phyloP scores from a whole-genome alignment of 2,888 invertebrate genomes.

The Bedellia somnulentella region DNA sequence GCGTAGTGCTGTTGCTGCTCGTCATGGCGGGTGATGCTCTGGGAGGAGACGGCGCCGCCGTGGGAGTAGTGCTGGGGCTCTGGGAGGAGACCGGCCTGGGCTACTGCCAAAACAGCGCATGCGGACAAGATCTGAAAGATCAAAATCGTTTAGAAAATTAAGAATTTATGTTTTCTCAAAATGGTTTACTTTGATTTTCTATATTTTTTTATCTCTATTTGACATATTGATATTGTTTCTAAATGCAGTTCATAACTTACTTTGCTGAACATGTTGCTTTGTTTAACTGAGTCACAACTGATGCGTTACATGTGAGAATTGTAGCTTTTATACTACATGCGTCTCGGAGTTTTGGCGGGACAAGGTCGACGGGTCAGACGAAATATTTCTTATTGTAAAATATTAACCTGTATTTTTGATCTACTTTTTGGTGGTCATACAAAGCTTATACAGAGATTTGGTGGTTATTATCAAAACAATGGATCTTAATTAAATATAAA shows the following conservation, averaged over 20 bases:
- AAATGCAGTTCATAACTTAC: constrained; percentile 9
- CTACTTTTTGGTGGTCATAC: too few relatives aligned
- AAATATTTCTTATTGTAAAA: too few relatives aligned
- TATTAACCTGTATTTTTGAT: too few relatives aligned
- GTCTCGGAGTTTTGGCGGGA: constrained; percentile 10
- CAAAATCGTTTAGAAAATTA: not conserved
- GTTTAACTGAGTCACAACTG: constrained; percentile 9
- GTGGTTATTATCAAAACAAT: too few relatives aligned
- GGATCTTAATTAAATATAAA: too few relatives aligned
- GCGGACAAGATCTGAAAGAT: constrained; percentile 12
- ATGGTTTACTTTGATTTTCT: not conserved
- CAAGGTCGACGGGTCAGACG: constrained; percentile 14
- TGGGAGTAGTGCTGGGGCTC: constrained; percentile 13
- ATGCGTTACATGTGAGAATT: constrained; percentile 10
- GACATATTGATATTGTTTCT: too few relatives aligned
- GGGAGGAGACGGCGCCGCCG: constrained; percentile 9
- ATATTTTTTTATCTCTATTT: too few relatives aligned
- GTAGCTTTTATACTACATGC: constrained; percentile 12
- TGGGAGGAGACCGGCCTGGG: constrained; percentile 13
- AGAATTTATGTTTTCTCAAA: not conserved
- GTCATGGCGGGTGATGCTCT: constrained; percentile 5
- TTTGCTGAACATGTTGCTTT: constrained; percentile 13
- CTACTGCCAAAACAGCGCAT: constrained; percentile 16
- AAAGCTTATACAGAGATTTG: too few relatives aligned
- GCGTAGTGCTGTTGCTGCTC: constrained; percentile 9